A percentile compares a stretch with the other conserved stretches of the same genome.
These are phyloP conservation scores for Apostichopus californicus DNA, from an alignment of 35 echinoderm and acorn worm species.

Conservation along the genomic window DNA sequence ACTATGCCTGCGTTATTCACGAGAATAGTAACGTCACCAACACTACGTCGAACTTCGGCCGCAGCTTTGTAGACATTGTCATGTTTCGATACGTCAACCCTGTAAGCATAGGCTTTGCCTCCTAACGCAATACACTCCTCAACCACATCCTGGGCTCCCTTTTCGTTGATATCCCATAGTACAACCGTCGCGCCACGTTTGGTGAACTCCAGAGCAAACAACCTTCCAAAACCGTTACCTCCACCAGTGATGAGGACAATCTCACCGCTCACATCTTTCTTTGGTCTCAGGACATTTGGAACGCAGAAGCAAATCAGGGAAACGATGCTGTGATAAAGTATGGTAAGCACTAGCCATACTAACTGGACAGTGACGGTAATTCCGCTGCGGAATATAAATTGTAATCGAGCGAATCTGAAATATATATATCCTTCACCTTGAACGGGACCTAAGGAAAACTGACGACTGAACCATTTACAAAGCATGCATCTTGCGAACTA, in stretches of 20 bases:
- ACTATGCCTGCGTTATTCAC: conserved; percentile 90
- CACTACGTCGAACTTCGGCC: conserved; percentile 62
- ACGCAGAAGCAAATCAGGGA: conserved; percentile 5
- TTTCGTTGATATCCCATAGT: conserved; percentile 78
- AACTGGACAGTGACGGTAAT: not conserved
- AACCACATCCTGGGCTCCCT: not conserved
- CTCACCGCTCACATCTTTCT: conserved; percentile 80
- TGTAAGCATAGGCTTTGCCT: conserved; percentile 71
- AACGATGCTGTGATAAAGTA: not conserved
- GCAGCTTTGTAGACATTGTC: conserved; percentile 73
- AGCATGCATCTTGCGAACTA: too few species aligned
- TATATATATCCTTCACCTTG: too few species aligned
- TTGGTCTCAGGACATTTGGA: conserved; percentile 28
- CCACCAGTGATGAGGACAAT: conserved; percentile 81
- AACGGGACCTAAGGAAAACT: too few species aligned
- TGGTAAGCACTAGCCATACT: not conserved
- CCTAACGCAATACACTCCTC: conserved; percentile 27
- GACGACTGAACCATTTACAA: too few species aligned
- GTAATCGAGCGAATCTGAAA: too few species aligned
- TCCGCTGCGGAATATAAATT: not conserved
- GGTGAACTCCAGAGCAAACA: conserved; percentile 70
- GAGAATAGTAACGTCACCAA: conserved; percentile 80
- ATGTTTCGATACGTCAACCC: conserved; percentile 67
- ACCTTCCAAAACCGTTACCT: conserved; percentile 70
- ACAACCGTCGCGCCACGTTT: conserved; percentile 70